phyloP scores from a whole-genome alignment of 2,797 vertebrate genomes.

The Caiman crocodilus region DNA sequence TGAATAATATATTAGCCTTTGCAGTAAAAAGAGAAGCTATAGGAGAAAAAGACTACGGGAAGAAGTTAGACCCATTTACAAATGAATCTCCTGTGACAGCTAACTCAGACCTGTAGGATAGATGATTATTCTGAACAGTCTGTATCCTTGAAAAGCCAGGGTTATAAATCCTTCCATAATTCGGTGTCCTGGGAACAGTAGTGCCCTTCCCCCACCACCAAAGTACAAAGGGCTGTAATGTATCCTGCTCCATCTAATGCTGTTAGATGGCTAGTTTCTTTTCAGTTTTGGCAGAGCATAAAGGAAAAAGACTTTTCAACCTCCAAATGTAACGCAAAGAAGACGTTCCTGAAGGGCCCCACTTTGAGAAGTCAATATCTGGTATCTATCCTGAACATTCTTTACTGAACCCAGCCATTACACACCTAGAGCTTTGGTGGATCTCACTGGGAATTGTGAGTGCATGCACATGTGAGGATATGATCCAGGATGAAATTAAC shows the following conservation, averaged over 20 bases:
- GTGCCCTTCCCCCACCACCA: fast-evolving
- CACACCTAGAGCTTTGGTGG: not conserved
- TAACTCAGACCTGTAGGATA: not conserved
- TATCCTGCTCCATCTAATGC: constrained; percentile 5
- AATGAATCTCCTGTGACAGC: constrained; percentile 48
- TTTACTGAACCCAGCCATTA: not conserved
- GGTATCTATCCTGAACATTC: not conserved
- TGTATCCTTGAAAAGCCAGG: not conserved
- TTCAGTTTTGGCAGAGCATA: not conserved
- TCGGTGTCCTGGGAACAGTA: not conserved
- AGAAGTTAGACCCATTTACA: constrained; percentile 35
- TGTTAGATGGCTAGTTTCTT: not conserved
- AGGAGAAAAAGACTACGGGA: constrained; percentile 54
- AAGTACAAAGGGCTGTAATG: constrained; percentile 24
- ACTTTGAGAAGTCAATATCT: fast-evolving
- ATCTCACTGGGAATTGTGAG: fast-evolving
- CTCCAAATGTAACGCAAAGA: not conserved
- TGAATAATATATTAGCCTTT: constrained; percentile 61
- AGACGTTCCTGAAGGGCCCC: not conserved
- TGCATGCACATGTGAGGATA: too few relatives aligned
- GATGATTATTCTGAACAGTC: not conserved
- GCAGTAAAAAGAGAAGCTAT: not conserved
- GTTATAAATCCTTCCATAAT: constrained; percentile 36
- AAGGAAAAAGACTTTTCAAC: not conserved
- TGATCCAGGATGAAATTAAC: not conserved